Evolutionary conservation across 1,140 invertebrate species (phyloP), one percentile per base, ranked within the genome.

Genomic region (Heliothis virescens): DNA sequence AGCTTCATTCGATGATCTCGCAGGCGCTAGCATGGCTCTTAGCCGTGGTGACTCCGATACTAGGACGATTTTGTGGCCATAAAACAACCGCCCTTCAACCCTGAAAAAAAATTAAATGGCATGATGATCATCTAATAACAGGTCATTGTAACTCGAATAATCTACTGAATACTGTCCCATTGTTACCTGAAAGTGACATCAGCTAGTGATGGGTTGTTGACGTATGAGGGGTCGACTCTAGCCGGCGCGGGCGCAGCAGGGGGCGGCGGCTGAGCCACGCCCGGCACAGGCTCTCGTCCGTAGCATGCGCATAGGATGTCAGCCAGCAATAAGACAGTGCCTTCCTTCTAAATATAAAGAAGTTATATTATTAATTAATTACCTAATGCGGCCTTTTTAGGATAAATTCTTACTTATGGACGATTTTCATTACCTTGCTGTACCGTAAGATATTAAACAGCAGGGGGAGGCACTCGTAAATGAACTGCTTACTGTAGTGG

Each of bases 21-120:
- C 77, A 18, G 94, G 94, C 18, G 94, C 98, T 26, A 99, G 95
- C 98, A 99, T 98, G 57, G 97, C 97, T 84, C 98, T 96, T 83
- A 99, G 97, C 76, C 98, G 95, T 15, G 97, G 96, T 10, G 98
- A 99, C 52, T 98, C 98, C 12, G 98, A 99, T 26, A 99, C 97
- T 47, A 99, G 95, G 41, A 99, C 98, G 72, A 99, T 98, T 95
- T 98, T 98, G 91, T 99, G 98, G 1, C 98, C 98, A 91, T 98
- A 99, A 92, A 99, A 99, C n/a, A 98, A 95, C 74, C 97, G 96
- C 5, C 75, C 75, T 69, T 78, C 75, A 16, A 78, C 75, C 53
- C 75, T 78, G 52, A 47, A 9, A 4, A 59, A 52, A 7, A 0
- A 67, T 62, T 62, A 71, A 18, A 74, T 79, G 26, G n/a, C 26